These are phyloP conservation scores for Patella ulyssiponensis DNA, from an alignment of 2,888 invertebrate species.

Conservation along the genomic window DNA sequence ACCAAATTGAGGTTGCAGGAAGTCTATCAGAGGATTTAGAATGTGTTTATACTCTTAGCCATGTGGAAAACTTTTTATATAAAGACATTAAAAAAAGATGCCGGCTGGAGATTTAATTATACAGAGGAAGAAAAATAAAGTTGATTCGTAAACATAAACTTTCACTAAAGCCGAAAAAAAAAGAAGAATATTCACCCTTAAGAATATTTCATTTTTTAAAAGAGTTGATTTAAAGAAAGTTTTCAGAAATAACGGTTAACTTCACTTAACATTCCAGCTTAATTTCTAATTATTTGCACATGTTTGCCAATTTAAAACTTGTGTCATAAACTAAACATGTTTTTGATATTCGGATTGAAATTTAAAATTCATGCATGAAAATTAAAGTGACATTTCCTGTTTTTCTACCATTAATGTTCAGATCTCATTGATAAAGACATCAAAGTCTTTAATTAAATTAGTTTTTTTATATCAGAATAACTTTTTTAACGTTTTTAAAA, in stretches of 20 bases:
- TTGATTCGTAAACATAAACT: too few species aligned
- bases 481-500: too few species aligned
- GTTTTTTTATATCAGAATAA: too few species aligned
- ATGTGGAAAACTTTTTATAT: too few species aligned
- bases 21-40: neutral
- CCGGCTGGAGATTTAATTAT: neutral
- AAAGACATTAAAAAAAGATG: too few species aligned
- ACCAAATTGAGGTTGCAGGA: neutral
- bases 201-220: too few species aligned
- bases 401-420: neutral
- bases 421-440: neutral
- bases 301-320: neutral
- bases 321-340: neutral
- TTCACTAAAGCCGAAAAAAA: too few species aligned
- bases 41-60: too few species aligned
- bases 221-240: too few species aligned
- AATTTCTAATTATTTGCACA: neutral
- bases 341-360: neutral
- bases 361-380: neutral
- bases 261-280: too few species aligned
- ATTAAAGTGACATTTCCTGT: slow-evolving; percentile 10
- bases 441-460: neutral
- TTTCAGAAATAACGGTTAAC: too few species aligned
- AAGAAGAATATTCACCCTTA: too few species aligned
- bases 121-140: neutral